phyloP scores from a whole-genome alignment of 2,797 vertebrate genomes.

The Dryobates pubescens region DNA sequence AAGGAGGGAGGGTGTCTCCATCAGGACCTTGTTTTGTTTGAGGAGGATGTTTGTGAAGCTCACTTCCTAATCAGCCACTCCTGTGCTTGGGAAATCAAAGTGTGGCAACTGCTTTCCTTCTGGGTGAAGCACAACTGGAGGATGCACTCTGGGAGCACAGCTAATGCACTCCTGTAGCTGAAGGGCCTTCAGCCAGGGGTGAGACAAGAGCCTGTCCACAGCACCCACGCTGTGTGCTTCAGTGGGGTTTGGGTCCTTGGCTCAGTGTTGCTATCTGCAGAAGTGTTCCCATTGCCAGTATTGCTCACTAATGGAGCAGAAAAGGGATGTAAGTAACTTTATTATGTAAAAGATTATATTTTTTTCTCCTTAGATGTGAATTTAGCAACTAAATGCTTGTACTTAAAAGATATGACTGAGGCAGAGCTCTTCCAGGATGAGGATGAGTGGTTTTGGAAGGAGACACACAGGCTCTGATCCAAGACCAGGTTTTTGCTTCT shows the following conservation, averaged over 20 bases:
- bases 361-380: background rate
- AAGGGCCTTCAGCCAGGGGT: background rate
- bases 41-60: background rate
- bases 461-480: background rate
- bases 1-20: background rate
- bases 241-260: background rate
- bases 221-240: background rate
- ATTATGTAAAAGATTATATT: background rate
- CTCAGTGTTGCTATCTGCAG: background rate
- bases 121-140: background rate
- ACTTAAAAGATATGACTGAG: background rate
- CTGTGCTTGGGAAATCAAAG: rapidly evolving
- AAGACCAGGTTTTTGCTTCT: background rate
- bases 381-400: background rate
- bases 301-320: background rate
- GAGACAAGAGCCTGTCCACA: background rate
- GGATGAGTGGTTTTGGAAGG: background rate
- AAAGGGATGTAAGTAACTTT: background rate
- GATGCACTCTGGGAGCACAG: rapidly evolving
- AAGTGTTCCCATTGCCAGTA: background rate
- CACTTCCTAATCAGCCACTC: rapidly evolving
- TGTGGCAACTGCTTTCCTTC: background rate
- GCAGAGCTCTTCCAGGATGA: background rate
- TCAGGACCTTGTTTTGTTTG: background rate
- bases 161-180: background rate